Conservation (phyloP, 1,140 invertebrate species). For the Augochlora pura region DNA sequence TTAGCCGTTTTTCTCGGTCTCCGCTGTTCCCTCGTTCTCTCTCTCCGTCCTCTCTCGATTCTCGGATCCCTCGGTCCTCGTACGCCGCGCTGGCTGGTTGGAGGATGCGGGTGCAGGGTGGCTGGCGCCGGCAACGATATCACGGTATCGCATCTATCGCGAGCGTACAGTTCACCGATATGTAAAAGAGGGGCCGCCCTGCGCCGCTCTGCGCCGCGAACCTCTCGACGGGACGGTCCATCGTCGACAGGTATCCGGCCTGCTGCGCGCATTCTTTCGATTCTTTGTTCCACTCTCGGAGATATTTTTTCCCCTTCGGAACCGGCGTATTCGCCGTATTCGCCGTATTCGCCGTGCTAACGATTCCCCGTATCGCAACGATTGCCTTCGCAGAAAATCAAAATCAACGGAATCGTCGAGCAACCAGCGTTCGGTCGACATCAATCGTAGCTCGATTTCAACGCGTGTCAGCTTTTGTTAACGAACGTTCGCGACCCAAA, state of each 20-base stretch:
- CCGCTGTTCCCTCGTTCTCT: constrained; percentile 13
- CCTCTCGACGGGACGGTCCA: constrained; percentile 27
- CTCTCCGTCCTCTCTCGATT: too few relatives aligned
- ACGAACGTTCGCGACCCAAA: too few relatives aligned
- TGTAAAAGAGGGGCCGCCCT: constrained; percentile 55
- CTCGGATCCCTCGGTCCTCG: background rate
- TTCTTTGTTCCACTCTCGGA: constrained; percentile 31
- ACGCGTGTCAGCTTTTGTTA: too few relatives aligned
- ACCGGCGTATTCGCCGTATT: too few relatives aligned
- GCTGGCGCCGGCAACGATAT: constrained; percentile 58
- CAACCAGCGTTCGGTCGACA: too few relatives aligned
- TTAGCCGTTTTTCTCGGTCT: constrained; percentile 3
- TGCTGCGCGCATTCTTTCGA: constrained; percentile 9
- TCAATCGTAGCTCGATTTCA: too few relatives aligned
- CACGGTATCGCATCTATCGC: constrained; percentile 63
- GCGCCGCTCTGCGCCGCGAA: background rate
- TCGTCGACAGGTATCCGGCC: constrained; percentile 48
- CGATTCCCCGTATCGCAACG: background rate
- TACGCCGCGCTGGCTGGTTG: background rate
- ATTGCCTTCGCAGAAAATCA: too few relatives aligned
- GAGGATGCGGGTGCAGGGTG: constrained; percentile 35
- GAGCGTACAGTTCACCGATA: constrained; percentile 55
- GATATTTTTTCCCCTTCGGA: constrained; percentile 17
- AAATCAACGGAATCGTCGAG: too few relatives aligned
- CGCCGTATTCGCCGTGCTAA: background rate